Percentiles rank a stretch among this genome's conserved stretches.
phyloP scores from a whole-genome alignment of 2,113 vertebrate species.

The Myocastor coypus region DNA sequence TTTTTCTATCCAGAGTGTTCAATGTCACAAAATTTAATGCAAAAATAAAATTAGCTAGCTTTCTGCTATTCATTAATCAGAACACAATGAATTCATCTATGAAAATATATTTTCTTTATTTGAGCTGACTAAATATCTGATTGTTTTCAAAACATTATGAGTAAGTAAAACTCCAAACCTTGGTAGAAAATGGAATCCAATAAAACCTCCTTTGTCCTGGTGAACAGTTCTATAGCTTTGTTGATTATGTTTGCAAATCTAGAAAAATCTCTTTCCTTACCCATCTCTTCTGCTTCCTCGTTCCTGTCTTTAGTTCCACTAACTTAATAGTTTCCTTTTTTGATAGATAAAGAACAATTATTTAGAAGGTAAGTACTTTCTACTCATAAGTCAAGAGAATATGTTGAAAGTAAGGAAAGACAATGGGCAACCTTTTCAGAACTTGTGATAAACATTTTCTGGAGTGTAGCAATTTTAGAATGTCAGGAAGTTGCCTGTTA shows the following conservation, averaged over 20 bases:
- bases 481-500: neutral
- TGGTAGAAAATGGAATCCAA: neutral
- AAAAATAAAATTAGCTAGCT: conserved; percentile 68
- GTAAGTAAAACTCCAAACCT: conserved; percentile 38
- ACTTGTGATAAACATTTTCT: neutral
- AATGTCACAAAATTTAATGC: conserved; percentile 62
- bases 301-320: neutral
- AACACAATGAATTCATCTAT: conserved; percentile 51
- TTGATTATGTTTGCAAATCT: neutral
- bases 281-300: no score
- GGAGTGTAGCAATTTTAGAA: neutral
- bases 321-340: neutral
- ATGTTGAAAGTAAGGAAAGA: neutral
- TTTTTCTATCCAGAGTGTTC: conserved; percentile 71
- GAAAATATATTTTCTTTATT: conserved; percentile 46
- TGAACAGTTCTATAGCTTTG: conserved; percentile 47
- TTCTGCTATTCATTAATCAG: conserved; percentile 61
- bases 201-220: neutral
- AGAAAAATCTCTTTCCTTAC: neutral
- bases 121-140: conserved; percentile 35
- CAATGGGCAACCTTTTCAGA: neutral
- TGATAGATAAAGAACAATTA: neutral
- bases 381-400: neutral
- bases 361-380: neutral
- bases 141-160: conserved; percentile 60